These are phyloP conservation scores for Tipula confusa DNA, from an alignment of 2,888 invertebrate genomes.

Conservation along the genomic window DNA sequence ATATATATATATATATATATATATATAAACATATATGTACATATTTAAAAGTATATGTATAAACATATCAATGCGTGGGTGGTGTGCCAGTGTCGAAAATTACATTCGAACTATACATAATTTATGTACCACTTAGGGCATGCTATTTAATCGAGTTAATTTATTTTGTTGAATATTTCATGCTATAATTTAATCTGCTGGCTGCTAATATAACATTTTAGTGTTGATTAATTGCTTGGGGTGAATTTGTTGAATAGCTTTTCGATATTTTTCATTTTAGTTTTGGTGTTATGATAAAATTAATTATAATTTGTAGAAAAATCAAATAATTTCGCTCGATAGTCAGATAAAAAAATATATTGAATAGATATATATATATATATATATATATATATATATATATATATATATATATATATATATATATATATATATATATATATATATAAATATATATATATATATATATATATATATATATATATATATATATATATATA, in stretches of 20 bases:
- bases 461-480: too few relatives aligned
- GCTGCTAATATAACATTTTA: neutral
- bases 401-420: too few relatives aligned
- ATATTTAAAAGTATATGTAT: too few relatives aligned
- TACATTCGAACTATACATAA: neutral
- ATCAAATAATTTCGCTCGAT: neutral
- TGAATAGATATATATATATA: too few relatives aligned
- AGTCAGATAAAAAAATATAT: neutral
- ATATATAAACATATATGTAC: too few relatives aligned
- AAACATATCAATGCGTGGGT: too few relatives aligned
- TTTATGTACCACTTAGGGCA: neutral
- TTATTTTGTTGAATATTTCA: constrained; percentile 12
- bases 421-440: too few relatives aligned
- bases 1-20: too few relatives aligned
- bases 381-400: too few relatives aligned
- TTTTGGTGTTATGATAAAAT: neutral
- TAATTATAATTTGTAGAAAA: neutral
- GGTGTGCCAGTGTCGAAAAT: neutral
- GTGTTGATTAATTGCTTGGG: constrained; percentile 8
- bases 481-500: too few relatives aligned
- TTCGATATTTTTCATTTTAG: neutral
- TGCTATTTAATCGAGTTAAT: neutral
- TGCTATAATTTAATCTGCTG: neutral
- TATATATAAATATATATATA: too few relatives aligned
- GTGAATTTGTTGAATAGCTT: constrained; percentile 1